phyloP scores from a whole-genome alignment of 2,888 invertebrate species.

The Craniophora ligustri region DNA sequence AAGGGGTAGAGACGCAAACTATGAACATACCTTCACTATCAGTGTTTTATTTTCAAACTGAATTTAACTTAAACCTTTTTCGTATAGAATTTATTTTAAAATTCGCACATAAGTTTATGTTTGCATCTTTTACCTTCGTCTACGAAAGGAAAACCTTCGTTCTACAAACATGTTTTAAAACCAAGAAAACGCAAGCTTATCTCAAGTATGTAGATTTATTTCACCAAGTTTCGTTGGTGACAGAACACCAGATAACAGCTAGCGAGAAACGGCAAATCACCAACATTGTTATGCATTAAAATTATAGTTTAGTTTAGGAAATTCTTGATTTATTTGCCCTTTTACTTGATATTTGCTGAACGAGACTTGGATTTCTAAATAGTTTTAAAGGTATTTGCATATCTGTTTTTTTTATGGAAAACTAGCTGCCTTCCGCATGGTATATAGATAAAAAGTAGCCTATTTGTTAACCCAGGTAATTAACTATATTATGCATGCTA shows the following conservation, averaged over 20 bases:
- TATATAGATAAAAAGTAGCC: too few species aligned
- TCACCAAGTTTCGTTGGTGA: slow-evolving; percentile 57
- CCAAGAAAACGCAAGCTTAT: slow-evolving; percentile 43
- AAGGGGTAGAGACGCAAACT: too few species aligned
- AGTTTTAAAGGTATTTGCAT: slow-evolving; percentile 1
- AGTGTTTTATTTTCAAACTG: too few species aligned
- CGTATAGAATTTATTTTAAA: neutral
- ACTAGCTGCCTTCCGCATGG: too few species aligned
- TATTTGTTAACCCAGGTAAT: too few species aligned
- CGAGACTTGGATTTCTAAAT: slow-evolving; percentile 15
- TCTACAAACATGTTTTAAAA: slow-evolving; percentile 24
- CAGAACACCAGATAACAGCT: slow-evolving; percentile 53
- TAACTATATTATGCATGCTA: too few species aligned
- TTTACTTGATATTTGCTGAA: slow-evolving; percentile 4
- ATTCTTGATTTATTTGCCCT: slow-evolving; percentile 35
- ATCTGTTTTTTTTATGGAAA: too few species aligned
- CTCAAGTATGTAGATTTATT: slow-evolving; percentile 67
- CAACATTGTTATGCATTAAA: slow-evolving; percentile 63
- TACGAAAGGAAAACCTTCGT: slow-evolving; percentile 9
- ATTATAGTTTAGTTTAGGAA: slow-evolving; percentile 55
- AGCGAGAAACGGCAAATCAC: slow-evolving; percentile 61
- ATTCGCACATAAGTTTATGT: neutral
- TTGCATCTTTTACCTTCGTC: neutral
- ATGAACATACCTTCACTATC: too few species aligned
- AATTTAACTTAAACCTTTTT: too few species aligned